Evolutionary conservation across 2,888 invertebrate genomes (phyloP).

Genomic region (Papilio protenor): DNA sequence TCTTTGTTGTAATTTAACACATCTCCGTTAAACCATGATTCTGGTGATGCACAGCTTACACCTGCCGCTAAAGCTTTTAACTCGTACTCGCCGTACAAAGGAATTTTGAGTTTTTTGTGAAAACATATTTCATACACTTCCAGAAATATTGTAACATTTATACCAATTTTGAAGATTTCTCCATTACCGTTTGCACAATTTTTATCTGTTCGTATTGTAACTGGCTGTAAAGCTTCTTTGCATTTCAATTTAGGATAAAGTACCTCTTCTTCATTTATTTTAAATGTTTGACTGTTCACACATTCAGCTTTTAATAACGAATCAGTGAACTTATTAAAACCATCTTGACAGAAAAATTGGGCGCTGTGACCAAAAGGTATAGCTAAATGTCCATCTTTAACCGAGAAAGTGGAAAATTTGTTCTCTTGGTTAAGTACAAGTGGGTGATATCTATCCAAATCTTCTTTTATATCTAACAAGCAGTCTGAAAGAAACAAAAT

Average conservation of each 20-base stretch:
- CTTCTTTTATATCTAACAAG: constrained; percentile 52
- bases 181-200: too few species aligned
- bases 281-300: constrained; percentile 49
- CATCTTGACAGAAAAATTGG: constrained; percentile 53
- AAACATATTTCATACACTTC: constrained; percentile 58
- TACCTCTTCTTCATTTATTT: constrained; percentile 47
- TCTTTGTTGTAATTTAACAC: constrained; percentile 46
- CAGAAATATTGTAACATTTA: constrained; percentile 32
- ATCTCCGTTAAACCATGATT: constrained; percentile 51
- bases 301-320: constrained; percentile 52
- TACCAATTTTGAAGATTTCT: constrained; percentile 51
- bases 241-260: constrained; percentile 59
- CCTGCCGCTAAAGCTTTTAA: constrained; percentile 50
- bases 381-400: constrained; percentile 45
- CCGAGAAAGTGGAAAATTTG: constrained; percentile 45
- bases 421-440: constrained; percentile 49
- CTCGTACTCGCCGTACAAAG: constrained; percentile 54
- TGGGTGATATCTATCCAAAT: constrained; percentile 55
- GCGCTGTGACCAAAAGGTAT: constrained; percentile 52
- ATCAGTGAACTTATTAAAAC: constrained; percentile 51
- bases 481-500: constrained; percentile 55
- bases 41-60: constrained; percentile 30
- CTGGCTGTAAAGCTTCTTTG: constrained; percentile 50
- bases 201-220: background rate
- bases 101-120: constrained; percentile 48